These are phyloP conservation scores for Hypotaenidia philippensis DNA, from an alignment of 2,797 vertebrate species.

Conservation along the genomic window DNA sequence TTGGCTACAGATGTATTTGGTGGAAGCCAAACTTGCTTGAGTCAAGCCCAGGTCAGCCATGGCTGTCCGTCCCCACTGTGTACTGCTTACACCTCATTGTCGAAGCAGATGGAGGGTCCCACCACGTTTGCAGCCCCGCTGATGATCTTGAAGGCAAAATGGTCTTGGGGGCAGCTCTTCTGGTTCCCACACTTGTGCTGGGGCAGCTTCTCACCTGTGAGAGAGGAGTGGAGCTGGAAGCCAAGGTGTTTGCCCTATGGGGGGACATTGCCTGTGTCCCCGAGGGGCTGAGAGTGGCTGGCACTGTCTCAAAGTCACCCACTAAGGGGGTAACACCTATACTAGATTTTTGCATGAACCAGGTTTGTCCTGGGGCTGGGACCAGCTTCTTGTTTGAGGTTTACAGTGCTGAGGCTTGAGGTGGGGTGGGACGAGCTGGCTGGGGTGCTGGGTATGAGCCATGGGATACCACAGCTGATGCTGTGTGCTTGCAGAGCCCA, in stretches of 20 bases:
- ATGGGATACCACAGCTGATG: accelerated
- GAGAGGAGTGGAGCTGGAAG: neutral
- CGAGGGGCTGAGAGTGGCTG: neutral
- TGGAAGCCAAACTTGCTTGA: neutral
- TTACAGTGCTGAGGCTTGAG: neutral
- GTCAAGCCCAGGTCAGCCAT: neutral
- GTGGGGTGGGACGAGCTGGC: neutral
- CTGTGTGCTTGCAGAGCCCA: accelerated
- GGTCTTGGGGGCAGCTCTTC: slow-evolving; percentile 74
- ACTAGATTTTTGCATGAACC: neutral
- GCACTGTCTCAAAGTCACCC: too few relatives aligned
- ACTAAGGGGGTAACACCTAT: neutral
- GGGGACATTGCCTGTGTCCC: accelerated
- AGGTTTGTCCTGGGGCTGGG: neutral
- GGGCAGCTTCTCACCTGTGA: neutral
- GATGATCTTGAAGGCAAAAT: slow-evolving; percentile 83
- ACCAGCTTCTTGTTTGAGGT: neutral
- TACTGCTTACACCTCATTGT: slow-evolving; percentile 82
- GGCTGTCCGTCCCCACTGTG: accelerated
- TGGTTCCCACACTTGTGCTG: slow-evolving; percentile 80
- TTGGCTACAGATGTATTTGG: neutral
- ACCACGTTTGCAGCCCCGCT: slow-evolving; percentile 88
- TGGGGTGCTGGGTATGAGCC: neutral
- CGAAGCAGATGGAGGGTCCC: slow-evolving; percentile 90
- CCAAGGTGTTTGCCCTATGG: accelerated